Evolutionary conservation across 1,140 invertebrate genomes (phyloP).

Genomic region (Berghia stephanieae): DNA sequence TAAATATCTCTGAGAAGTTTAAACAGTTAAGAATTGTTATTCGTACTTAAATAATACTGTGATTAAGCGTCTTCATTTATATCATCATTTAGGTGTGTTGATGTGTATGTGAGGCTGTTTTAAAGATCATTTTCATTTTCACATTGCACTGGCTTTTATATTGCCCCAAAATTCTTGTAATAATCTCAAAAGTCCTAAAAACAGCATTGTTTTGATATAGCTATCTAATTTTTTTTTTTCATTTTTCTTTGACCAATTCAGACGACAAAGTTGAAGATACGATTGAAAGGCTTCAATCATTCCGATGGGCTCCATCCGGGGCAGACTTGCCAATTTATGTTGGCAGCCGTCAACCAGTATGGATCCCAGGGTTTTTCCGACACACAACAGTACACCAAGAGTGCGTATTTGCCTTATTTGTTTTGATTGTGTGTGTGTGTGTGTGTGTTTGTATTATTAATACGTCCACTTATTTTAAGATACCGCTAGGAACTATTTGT

Average conservation of each 20-base stretch:
- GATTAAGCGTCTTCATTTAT: neutral
- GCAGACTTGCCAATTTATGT: constrained; percentile 34
- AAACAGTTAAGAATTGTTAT: too few relatives aligned
- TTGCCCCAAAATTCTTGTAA: neutral
- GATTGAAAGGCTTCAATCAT: constrained; percentile 30
- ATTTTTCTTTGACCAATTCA: neutral
- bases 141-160: neutral
- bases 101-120: neutral
- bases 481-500: too few relatives aligned
- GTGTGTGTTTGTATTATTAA: too few relatives aligned
- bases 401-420: too few relatives aligned
- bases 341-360: constrained; percentile 32
- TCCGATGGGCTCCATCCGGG: constrained; percentile 32
- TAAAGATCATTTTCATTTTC: neutral
- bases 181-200: neutral
- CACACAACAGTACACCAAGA: constrained; percentile 24
- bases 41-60: too few relatives aligned
- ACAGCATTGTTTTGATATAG: neutral
- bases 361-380: constrained; percentile 35
- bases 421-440: too few relatives aligned
- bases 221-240: neutral
- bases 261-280: constrained; percentile 5
- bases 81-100: neutral
- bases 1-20: too few relatives aligned
- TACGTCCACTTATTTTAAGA: too few relatives aligned